Evolutionary conservation across 2,113 vertebrate genomes (phyloP).

Genomic region (Piaya cayana): DNA sequence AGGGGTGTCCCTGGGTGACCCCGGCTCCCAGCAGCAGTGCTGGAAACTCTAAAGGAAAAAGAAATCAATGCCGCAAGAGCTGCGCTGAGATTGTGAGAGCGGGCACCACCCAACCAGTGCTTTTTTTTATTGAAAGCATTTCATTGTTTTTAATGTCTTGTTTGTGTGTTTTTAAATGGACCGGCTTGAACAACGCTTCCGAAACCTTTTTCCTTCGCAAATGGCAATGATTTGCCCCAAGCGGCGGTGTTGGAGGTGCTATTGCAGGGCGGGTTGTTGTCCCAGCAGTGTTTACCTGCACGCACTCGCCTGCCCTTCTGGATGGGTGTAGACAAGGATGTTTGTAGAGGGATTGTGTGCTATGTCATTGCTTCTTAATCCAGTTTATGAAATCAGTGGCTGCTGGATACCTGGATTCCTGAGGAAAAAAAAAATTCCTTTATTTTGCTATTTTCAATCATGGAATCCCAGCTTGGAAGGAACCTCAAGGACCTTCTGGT

Average conservation of each 20-base stretch:
- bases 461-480: too few relatives aligned
- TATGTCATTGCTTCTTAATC: not conserved
- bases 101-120: not conserved
- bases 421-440: not conserved
- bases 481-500: too few relatives aligned
- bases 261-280: rapidly evolving
- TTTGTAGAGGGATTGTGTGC: not conserved
- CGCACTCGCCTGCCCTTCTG: rapidly evolving
- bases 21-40: not conserved
- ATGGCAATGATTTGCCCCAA: rapidly evolving
- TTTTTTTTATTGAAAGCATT: not conserved
- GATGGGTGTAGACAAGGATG: rapidly evolving
- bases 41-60: not conserved
- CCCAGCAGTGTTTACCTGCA: not conserved
- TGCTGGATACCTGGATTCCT: not conserved
- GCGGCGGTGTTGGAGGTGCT: not conserved
- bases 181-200: not conserved
- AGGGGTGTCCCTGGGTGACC: not conserved
- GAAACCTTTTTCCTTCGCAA: not conserved
- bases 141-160: conserved; percentile 37
- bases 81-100: not conserved
- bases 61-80: not conserved
- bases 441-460: not conserved
- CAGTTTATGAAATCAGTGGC: rapidly evolving
- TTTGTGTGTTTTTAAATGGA: not conserved